Base-by-base conservation (phyloP, 2,113 vertebrate genomes). In the Mesocricetus auratus region DNA sequence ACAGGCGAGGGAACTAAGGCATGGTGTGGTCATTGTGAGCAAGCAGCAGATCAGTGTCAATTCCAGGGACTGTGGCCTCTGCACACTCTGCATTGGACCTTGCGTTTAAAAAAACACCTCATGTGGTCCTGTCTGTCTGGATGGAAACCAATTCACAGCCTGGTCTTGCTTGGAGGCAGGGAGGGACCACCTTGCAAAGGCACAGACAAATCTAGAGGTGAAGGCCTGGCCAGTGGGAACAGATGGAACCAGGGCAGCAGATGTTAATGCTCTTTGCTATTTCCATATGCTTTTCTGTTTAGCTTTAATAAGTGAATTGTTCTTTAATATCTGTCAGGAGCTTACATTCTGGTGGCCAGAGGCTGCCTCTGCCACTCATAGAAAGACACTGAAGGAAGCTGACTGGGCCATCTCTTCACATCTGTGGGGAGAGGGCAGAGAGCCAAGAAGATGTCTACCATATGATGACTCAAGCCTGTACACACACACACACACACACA, bases 221-320 rank as follows among this genome's bases (percentile, higher is more conserved):
- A 93, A 97, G 93, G 93, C 16, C 33, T 0, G 71, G 98, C 98
- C 98, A 98, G 97, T 47, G 33, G 77, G 36, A 98, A 96, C 98
- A 98, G 98, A 98, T 97, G 98, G 98, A 93, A 91, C 94, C 96
- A 89, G 93, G 90, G 94, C 89, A 78, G 92, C 98, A 98, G 98
- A 98, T 98, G 98, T 96, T 98, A 98, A 98, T 50, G 90, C 0
- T 86, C 94, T 96, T 98, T 96, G 86, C 97, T 85, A 97, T 97
- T 97, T 98, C 98, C 98, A 97, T 98, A 98, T 98, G 98, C 95
- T 98, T 98, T 98, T 96, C 98, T 50, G 0, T 96, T 98, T 94
- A 22, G 33, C 94, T 96, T 31, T 95, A 98, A 89, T 96, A 98
- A 98, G 96, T 98, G 97, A 98, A 97, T 95, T 98, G 97, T 95